phyloP scores from a whole-genome alignment of 2,797 vertebrate genomes.

The Setipinna tenuifilis region DNA sequence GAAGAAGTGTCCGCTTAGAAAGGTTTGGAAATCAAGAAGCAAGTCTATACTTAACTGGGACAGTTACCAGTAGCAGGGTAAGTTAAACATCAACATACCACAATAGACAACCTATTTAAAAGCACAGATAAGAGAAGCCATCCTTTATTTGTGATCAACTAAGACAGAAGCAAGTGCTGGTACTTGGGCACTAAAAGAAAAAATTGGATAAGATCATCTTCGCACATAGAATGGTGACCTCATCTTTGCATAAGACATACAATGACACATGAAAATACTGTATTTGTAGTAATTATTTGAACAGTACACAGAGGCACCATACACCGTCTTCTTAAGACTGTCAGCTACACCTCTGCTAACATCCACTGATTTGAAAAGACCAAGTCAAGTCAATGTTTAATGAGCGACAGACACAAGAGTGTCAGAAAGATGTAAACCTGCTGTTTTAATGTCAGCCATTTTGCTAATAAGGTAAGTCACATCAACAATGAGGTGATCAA shows the following conservation, averaged over 20 bases:
- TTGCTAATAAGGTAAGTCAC: conserved; percentile 26
- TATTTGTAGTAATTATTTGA: too few species aligned
- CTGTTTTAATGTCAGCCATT: conserved; percentile 32
- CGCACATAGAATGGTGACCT: too few species aligned
- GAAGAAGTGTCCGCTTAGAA: background rate
- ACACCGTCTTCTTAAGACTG: too few species aligned
- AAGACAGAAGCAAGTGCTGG: background rate
- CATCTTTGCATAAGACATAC: background rate
- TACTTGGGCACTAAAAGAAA: background rate
- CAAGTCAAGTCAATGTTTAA: background rate
- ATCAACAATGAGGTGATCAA: conserved; percentile 47
- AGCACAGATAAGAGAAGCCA: background rate
- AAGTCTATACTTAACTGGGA: background rate
- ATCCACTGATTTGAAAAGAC: too few species aligned
- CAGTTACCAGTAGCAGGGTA: background rate
- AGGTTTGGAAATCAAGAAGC: background rate
- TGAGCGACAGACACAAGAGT: background rate
- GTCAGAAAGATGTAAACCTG: background rate
- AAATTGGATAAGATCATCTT: background rate
- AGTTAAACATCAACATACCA: too few species aligned
- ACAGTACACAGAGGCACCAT: too few species aligned
- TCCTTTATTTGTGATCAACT: background rate
- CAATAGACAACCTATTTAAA: background rate
- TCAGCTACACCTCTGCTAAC: too few species aligned
- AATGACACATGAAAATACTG: background rate